Evolutionary conservation across 2,888 invertebrate genomes (phyloP).

Genomic region (Drosophila ezoana): DNA sequence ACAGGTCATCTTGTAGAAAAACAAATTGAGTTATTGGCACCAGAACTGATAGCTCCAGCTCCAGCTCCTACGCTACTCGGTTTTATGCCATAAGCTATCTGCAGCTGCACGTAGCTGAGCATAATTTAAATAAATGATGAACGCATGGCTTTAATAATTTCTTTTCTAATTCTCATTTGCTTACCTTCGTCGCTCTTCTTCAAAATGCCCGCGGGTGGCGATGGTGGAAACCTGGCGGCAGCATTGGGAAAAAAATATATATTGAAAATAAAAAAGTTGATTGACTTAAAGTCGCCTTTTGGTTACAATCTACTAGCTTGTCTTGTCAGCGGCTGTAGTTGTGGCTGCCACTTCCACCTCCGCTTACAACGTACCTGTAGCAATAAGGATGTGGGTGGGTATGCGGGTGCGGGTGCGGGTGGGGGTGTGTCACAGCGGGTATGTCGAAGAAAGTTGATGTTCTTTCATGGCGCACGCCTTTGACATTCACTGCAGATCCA

Average conservation of each 20-base stretch:
- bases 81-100: not conserved
- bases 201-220: conserved; percentile 83
- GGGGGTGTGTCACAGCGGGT: conserved; percentile 85
- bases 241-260: conserved; percentile 45
- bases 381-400: conserved; percentile 81
- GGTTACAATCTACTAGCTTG: conserved; percentile 28
- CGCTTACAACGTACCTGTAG: conserved; percentile 81
- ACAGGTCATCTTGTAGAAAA: conserved; percentile 40
- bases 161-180: conserved; percentile 52
- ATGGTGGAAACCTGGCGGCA: conserved; percentile 81
- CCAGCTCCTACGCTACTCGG: not conserved
- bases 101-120: conserved; percentile 28
- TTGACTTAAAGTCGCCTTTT: conserved; percentile 70
- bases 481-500: conserved; percentile 83
- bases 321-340: conserved; percentile 50
- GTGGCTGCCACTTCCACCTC: conserved; percentile 7
- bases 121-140: conserved; percentile 82
- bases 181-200: conserved; percentile 85
- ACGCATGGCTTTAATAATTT: conserved; percentile 63
- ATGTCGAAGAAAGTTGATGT: conserved; percentile 85
- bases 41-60: conserved; percentile 35
- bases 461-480: conserved; percentile 85
- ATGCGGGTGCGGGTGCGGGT: conserved; percentile 57
- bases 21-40: conserved; percentile 80
- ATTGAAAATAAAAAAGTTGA: conserved; percentile 58